Evolutionary conservation across 2,888 invertebrate species (phyloP).

Genomic region (Hemaris fuciformis): DNA sequence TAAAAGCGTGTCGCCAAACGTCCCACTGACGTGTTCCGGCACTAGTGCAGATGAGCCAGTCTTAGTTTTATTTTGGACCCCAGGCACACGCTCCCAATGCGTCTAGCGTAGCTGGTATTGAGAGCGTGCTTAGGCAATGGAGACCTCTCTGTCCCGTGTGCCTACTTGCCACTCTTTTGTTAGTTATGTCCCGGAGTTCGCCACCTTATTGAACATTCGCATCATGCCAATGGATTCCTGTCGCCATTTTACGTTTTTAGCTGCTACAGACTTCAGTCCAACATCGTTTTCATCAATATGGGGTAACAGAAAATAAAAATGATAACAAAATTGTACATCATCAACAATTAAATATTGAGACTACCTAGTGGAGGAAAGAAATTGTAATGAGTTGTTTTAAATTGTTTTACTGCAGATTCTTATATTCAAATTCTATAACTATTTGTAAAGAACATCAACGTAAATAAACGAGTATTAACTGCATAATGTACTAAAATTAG

Average conservation of each 20-base stretch:
- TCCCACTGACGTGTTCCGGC: neutral
- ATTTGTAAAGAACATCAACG: no score
- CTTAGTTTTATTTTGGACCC: neutral
- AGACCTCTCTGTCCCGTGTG: neutral
- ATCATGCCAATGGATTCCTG: neutral
- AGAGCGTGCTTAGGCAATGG: neutral
- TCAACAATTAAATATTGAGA: no score
- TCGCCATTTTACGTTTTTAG: neutral
- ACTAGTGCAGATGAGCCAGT: slow-evolving; percentile 5
- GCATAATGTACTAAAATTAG: no score
- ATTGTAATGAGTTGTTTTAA: no score
- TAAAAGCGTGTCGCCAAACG: neutral
- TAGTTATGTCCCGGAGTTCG: neutral
- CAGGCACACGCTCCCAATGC: neutral
- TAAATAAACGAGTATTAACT: no score
- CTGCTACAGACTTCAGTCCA: neutral
- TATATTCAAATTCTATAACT: no score
- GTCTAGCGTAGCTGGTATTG: neutral
- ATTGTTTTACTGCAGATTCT: no score
- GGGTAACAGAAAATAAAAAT: no score
- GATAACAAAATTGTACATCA: no score
- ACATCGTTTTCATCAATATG: no score
- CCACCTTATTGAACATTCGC: neutral
- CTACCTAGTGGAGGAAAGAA: no score
- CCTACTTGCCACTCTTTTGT: neutral